A percentile compares a stretch with the other conserved stretches of the same genome.
Conservation (phyloP, 2,888 invertebrate species). For the Dermolepida albohirtum region DNA sequence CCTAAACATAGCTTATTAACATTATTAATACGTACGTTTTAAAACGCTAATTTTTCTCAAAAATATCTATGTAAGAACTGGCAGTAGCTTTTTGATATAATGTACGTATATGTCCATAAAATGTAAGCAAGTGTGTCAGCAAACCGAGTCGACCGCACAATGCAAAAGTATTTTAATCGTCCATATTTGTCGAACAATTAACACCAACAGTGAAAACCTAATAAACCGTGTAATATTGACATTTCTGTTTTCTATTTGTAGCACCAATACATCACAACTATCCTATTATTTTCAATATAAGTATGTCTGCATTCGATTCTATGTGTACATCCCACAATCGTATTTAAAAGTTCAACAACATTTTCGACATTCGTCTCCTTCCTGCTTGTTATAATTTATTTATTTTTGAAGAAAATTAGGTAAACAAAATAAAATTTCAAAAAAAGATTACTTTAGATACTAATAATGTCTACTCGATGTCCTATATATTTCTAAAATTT, state of each 20-base stretch:
- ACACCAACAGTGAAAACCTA: slow-evolving; percentile 1
- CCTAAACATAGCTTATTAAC: no score
- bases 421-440: no score
- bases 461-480: no score
- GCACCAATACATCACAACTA: neutral
- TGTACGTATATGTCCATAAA: neutral
- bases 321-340: no score
- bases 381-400: no score
- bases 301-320: neutral
- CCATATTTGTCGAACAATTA: slow-evolving; percentile 23
- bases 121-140: slow-evolving; percentile 35
- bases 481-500: no score
- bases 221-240: no score
- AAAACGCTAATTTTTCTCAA: neutral
- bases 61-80: neutral
- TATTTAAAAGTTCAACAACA: no score
- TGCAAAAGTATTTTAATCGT: slow-evolving; percentile 20
- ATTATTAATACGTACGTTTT: neutral
- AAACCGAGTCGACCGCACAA: slow-evolving; percentile 9
- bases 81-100: slow-evolving; percentile 1
- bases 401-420: no score
- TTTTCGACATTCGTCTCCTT: no score
- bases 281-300: neutral
- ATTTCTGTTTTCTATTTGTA: no score
- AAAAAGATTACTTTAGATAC: no score